These are phyloP conservation scores for Onthophagus sagittarius DNA, from an alignment of 2,888 invertebrate species.

Conservation along the genomic window DNA sequence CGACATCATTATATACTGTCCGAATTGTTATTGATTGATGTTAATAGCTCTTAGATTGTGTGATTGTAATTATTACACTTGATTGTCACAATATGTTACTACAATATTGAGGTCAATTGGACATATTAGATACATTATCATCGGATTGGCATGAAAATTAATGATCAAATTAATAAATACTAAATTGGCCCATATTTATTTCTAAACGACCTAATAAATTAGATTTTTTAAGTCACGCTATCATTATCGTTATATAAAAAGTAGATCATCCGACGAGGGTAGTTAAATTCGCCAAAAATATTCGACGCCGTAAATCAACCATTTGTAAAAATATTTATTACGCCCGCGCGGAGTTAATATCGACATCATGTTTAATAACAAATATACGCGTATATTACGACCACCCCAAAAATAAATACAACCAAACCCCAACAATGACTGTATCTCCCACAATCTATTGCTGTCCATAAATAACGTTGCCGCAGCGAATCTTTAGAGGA, in stretches of 20 bases:
- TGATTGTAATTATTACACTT: not conserved
- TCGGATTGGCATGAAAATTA: not conserved
- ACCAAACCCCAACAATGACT: not conserved
- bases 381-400: constrained; percentile 6
- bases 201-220: no score
- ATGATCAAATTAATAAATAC: not conserved
- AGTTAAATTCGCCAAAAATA: not conserved
- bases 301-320: constrained; percentile 5
- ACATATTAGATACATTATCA: not conserved
- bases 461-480: not conserved
- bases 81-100: not conserved
- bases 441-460: not conserved
- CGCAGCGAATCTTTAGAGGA: not conserved
- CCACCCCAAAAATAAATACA: constrained; percentile 3
- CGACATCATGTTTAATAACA: constrained; percentile 6
- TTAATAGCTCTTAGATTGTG: not conserved
- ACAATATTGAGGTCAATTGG: not conserved
- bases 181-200: no score
- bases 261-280: not conserved
- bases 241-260: not conserved
- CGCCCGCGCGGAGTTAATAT: not conserved
- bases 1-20: no score
- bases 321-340: constrained; percentile 8
- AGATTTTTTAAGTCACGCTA: not conserved
- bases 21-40: not conserved